Conservation (phyloP, 2,888 invertebrate species). For the Ophonus ardosiacus region DNA sequence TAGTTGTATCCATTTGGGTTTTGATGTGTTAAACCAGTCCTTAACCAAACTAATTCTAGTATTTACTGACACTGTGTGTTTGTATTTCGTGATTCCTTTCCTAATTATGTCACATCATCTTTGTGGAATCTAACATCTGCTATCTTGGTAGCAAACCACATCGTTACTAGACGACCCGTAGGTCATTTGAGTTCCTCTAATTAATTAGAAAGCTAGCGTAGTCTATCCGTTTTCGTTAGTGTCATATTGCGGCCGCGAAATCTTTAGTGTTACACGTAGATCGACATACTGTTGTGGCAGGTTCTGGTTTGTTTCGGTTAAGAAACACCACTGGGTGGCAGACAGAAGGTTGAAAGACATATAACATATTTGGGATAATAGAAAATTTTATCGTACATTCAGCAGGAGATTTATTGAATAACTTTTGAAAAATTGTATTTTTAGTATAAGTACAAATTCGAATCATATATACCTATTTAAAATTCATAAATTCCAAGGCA, state of each 20-base stretch:
- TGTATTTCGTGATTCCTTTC: background rate
- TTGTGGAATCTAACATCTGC: slow-evolving; percentile 6
- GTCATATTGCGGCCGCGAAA: slow-evolving; percentile 29
- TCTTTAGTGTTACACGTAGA: background rate
- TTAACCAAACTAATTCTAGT: background rate
- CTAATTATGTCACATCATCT: background rate
- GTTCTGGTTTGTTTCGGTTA: background rate
- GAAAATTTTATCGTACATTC: too few relatives aligned
- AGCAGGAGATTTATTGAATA: too few relatives aligned
- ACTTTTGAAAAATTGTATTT: too few relatives aligned
- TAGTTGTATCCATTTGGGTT: too few relatives aligned
- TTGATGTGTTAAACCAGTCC: too few relatives aligned
- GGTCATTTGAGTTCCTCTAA: slow-evolving; percentile 39
- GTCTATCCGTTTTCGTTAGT: slow-evolving; percentile 48
- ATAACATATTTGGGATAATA: too few relatives aligned
- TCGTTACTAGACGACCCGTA: slow-evolving; percentile 38
- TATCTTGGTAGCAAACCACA: slow-evolving; percentile 6
- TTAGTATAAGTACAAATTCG: too few relatives aligned
- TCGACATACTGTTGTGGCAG: background rate
- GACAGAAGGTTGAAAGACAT: too few relatives aligned
- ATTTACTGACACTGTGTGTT: background rate
- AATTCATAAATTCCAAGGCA: too few relatives aligned
- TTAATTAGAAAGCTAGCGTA: slow-evolving; percentile 26
- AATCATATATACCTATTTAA: too few relatives aligned
- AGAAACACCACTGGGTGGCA: too few relatives aligned